Evolutionary conservation across 2,888 invertebrate species (phyloP).

Genomic region (Prosopocoilus inquinatus): DNA sequence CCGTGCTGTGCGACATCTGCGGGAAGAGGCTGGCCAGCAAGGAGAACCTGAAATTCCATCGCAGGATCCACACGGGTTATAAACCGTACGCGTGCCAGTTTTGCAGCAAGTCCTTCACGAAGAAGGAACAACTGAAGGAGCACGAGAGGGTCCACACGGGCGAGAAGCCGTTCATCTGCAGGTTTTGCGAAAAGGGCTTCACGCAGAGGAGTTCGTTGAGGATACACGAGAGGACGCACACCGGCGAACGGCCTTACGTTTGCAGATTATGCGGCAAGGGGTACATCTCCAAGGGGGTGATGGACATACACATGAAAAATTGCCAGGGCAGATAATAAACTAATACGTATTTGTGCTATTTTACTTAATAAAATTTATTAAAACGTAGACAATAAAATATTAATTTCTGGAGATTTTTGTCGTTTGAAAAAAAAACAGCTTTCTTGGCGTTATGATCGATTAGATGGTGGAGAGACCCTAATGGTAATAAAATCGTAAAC

Average conservation of each 20-base stretch:
- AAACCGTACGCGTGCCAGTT: slow-evolving; percentile 44
- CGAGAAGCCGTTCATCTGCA: slow-evolving; percentile 51
- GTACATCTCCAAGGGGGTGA: slow-evolving; percentile 62
- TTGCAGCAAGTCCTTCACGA: slow-evolving; percentile 46
- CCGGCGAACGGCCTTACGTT: slow-evolving; percentile 60
- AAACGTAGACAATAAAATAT: no score
- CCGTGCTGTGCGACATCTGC: slow-evolving; percentile 58
- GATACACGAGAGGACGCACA: slow-evolving; percentile 64
- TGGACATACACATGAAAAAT: slow-evolving; percentile 61
- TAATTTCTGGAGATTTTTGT: no score
- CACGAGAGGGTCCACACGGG: slow-evolving; percentile 48
- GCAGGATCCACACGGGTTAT: slow-evolving; percentile 44
- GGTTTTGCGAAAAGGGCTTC: slow-evolving; percentile 62
- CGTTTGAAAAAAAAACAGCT: no score
- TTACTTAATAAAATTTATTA: no score
- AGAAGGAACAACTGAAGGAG: slow-evolving; percentile 44
- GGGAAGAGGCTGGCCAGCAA: slow-evolving; percentile 56
- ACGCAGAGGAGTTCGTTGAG: slow-evolving; percentile 62
- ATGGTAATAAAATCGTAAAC: no score
- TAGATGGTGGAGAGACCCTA: no score
- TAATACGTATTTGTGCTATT: no score
- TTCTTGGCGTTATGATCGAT: no score
- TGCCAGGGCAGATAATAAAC: slow-evolving; percentile 39
- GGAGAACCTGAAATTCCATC: slow-evolving; percentile 54
- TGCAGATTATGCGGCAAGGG: slow-evolving; percentile 61